phyloP scores from a whole-genome alignment of 2,797 vertebrate genomes.

The Knipowitschia caucasica region DNA sequence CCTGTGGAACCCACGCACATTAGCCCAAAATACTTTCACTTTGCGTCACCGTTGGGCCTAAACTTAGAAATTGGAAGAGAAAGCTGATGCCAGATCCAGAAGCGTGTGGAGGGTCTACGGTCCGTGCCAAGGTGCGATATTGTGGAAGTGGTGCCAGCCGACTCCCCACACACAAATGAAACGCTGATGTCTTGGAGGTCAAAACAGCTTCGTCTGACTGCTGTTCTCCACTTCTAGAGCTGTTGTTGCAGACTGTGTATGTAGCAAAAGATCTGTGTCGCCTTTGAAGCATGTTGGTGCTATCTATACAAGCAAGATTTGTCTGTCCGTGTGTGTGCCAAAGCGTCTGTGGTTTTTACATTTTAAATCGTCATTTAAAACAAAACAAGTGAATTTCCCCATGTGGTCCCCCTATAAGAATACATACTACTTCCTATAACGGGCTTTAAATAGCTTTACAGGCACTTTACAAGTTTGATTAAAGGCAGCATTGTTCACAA shows the following conservation, averaged over 20 bases:
- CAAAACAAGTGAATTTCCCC: too few relatives aligned
- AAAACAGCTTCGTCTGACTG: constrained; percentile 45
- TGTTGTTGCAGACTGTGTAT: neutral
- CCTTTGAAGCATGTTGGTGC: too few relatives aligned
- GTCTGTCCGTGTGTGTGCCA: too few relatives aligned
- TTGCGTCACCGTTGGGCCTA: constrained; percentile 66
- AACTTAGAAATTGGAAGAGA: constrained; percentile 44
- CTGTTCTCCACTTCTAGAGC: constrained; percentile 7
- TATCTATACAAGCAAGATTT: too few relatives aligned
- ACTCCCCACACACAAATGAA: constrained; percentile 57
- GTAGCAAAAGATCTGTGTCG: neutral
- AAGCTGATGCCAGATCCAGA: constrained; percentile 52
- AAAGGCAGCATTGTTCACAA: too few relatives aligned
- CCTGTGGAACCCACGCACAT: constrained; percentile 61
- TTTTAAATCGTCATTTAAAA: too few relatives aligned
- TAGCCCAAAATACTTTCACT: constrained; percentile 68
- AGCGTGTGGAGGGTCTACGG: constrained; percentile 37
- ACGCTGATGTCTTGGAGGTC: constrained; percentile 36
- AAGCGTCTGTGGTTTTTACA: too few relatives aligned
- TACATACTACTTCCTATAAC: too few relatives aligned
- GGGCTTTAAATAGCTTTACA: too few relatives aligned
- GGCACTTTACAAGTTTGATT: too few relatives aligned
- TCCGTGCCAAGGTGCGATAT: constrained; percentile 61
- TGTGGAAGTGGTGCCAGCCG: constrained; percentile 58
- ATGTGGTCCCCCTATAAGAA: too few relatives aligned